phyloP scores from a whole-genome alignment of 2,888 invertebrate genomes.

The Cosmopolites sordidus region DNA sequence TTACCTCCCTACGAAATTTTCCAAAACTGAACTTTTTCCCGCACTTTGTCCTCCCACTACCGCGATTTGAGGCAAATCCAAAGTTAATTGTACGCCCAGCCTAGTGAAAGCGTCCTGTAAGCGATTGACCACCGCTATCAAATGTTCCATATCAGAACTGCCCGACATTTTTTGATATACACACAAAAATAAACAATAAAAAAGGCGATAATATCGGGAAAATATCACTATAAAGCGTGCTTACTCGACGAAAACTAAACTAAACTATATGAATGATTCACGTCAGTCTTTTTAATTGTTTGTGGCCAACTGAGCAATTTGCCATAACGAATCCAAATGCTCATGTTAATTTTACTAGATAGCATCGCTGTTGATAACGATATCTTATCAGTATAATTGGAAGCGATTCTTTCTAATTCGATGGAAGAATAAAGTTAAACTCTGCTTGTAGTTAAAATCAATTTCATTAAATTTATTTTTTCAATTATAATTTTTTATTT shows the following conservation, averaged over 20 bases:
- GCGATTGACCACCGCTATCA: slow-evolving; percentile 99
- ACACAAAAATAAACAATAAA: no score
- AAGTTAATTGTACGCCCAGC: slow-evolving; percentile 94
- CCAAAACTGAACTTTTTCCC: slow-evolving; percentile 98
- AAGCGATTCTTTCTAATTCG: no score
- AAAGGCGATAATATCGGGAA: no score
- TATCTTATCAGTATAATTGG: no score
- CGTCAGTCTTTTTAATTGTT: background rate
- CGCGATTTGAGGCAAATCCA: slow-evolving; percentile 99
- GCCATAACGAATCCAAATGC: slow-evolving; percentile 1
- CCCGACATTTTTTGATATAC: no score
- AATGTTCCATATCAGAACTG: slow-evolving; percentile 90
- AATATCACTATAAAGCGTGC: background rate
- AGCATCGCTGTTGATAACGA: background rate
- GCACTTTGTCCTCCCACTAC: slow-evolving; percentile 99
- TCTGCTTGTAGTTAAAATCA: no score
- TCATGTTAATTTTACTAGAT: background rate
- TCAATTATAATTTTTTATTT: no score
- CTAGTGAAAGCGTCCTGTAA: slow-evolving; percentile 99
- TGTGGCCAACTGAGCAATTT: background rate
- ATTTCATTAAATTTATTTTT: no score
- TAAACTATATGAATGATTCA: slow-evolving; percentile 9
- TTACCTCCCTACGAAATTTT: slow-evolving; percentile 99
- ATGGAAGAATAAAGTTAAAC: no score
- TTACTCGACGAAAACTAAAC: slow-evolving; percentile 1